Evolutionary conservation across 1,140 invertebrate species (phyloP), one percentile per base, ranked within the genome.

Genomic region (Bombus superbus): DNA sequence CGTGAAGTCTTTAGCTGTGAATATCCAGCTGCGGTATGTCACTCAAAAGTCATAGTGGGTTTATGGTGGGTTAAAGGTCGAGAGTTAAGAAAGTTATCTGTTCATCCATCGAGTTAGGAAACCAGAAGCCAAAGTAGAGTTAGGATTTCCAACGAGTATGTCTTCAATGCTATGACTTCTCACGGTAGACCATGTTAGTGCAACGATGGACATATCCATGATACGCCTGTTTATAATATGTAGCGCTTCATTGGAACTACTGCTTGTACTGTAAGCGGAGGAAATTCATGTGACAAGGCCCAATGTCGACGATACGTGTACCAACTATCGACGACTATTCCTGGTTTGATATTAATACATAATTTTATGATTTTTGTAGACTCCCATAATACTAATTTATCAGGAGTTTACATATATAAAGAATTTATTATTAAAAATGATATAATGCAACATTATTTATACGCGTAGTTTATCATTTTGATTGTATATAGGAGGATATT

Each of bases 41-140:
- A 68, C 22, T 47, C 64, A 53, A 40, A 73, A 73, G 64, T 69
- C 62, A 53, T 64, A 35, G 57, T n/a, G 32, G 78, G 5, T 80
- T 38, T 80, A 80, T n/a, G 25, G n/a, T n/a, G 32, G 44, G 28
- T 72, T 32, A 69, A 47, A 80, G 64, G 78, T 80, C 44, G 44
- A 8, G 66, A 68, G 77, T 35, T 44, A 53, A 80, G 66, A 42
- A 81, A 81, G 66, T 81, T 81, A 57, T 81, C 66, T 72, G 78
- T 80, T 80, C 64, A 69, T 80, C 78, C 64, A 44, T 57, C 35
- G 44, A 22, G 35, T 35, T 32, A 25, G 25, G 78, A 71, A 81
- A 72, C 35, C 78, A 40, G 35, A 71, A 35, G 28, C 40, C 53
- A 28, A 72, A 22, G 66, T 44, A 35, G 47, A 72, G 35, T 53